Evolutionary conservation across 1,140 invertebrate genomes (phyloP), one percentile per base, ranked within the genome.

Genomic region (Parasteatoda tepidariorum): DNA sequence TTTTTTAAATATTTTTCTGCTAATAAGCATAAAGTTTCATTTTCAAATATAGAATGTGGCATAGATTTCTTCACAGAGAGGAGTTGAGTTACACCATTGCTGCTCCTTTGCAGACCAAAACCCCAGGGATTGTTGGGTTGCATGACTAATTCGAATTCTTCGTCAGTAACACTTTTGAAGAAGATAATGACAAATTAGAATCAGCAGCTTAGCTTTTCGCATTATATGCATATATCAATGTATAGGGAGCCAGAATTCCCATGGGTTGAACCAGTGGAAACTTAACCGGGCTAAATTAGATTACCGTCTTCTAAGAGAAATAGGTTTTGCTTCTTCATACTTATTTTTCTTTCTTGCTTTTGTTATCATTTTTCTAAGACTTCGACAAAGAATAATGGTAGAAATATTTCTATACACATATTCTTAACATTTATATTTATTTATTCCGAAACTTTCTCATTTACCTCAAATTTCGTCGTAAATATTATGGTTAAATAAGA

Each of bases 101-200:
- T 71, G 34, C 33, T 13, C 55, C 11, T 0, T 0, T n/a, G 26
- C 26, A n/a, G 2, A 22, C 2, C 24, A 38, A 70, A 61, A 13
- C 78, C 71, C 78, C 15, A 7, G 78, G 78, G 78, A 82, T 82
- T 61, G 78, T 82, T 70, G 66, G 78, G 66, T 67, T 82, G 66
- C 54, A 82, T 82, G 78, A 82, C 78, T 82, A 82, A 82, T 82
- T 82, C 67, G 78, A 82, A 82, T 82, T 82, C 78, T 82, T 82
- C 78, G 78, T 82, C 66, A 82, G 78, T 82, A 82, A 82, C 78
- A 82, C 78, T 82, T 82, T 82, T 82, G 78, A 82, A 82, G 78
- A 82, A 82, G 78, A 82, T 82, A 82, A 82, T 82, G 78, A 82
- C 78, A 82, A 82, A 82, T 82, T 82, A 82, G 78, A 82, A 82